Evolutionary conservation across 1,140 invertebrate species (phyloP).

Genomic region (Nephotettix cincticeps): DNA sequence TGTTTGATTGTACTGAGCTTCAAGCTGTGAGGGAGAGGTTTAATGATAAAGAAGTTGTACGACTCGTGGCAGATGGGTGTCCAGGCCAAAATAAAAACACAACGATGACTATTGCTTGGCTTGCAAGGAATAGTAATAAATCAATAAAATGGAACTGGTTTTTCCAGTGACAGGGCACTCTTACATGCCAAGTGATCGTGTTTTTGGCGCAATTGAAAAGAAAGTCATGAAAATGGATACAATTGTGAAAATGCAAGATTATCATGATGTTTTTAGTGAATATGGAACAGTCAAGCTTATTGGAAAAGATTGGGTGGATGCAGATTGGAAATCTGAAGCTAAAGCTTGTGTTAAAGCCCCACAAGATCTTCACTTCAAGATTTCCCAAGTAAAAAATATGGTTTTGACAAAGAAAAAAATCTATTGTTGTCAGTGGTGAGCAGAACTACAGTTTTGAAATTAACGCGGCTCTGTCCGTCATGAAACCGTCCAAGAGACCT

Average conservation of each 20-base stretch:
- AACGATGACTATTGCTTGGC: constrained; percentile 34
- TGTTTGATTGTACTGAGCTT: constrained; percentile 27
- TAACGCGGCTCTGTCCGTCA: not conserved
- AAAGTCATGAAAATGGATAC: constrained; percentile 3
- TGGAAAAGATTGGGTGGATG: constrained; percentile 13
- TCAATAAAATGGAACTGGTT: constrained; percentile 30
- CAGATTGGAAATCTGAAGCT: constrained; percentile 20
- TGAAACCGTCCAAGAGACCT: not conserved
- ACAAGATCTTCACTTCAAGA: constrained; percentile 1
- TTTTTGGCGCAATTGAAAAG: constrained; percentile 40
- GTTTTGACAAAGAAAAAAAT: constrained; percentile 7
- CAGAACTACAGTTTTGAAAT: constrained; percentile 15
- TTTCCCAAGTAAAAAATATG: constrained; percentile 6
- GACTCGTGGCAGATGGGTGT: constrained; percentile 39
- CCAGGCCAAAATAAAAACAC: constrained; percentile 43
- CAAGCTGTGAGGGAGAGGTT: constrained; percentile 28
- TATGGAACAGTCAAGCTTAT: constrained; percentile 19
- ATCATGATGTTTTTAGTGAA: not conserved
- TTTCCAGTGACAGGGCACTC: constrained; percentile 40
- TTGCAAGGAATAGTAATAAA: constrained; percentile 25
- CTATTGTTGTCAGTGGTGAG: constrained; percentile 2
- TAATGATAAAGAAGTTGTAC: constrained; percentile 30
- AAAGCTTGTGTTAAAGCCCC: constrained; percentile 2
- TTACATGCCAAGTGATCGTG: constrained; percentile 40
- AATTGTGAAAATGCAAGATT: not conserved